Evolutionary conservation across 2,888 invertebrate genomes (phyloP).

Genomic region (Hirudinaria manillensis): DNA sequence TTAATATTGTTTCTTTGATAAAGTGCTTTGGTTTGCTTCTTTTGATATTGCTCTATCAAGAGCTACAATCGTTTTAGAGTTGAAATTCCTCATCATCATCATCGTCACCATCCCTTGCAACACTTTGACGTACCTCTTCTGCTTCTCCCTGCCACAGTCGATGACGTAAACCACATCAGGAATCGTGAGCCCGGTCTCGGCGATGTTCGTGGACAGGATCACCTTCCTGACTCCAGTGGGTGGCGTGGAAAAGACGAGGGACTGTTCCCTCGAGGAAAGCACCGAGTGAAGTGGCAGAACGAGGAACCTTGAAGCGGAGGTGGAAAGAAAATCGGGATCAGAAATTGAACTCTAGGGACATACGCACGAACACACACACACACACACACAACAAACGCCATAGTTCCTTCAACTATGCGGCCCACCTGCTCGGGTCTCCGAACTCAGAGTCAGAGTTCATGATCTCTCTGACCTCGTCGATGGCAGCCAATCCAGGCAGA

Average conservation of each 20-base stretch:
- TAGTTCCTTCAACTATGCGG: not conserved
- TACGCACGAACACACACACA: no score
- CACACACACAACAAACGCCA: no score
- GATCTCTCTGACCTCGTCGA: slow-evolving; percentile 49
- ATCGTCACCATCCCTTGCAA: not conserved
- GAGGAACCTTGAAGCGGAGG: slow-evolving; percentile 43
- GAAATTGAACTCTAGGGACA: not conserved
- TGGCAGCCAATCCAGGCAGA: slow-evolving; percentile 50
- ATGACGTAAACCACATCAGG: slow-evolving; percentile 53
- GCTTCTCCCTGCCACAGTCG: slow-evolving; percentile 51
- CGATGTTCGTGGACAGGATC: slow-evolving; percentile 52
- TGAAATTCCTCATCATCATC: not conserved
- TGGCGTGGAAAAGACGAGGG: slow-evolving; percentile 45
- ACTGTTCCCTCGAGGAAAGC: slow-evolving; percentile 50
- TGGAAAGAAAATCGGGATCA: no score
- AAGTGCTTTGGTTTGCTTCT: no score
- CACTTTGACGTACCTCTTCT: slow-evolving; percentile 44
- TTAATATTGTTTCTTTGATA: not conserved
- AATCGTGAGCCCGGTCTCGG: slow-evolving; percentile 53
- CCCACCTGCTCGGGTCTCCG: slow-evolving; percentile 40
- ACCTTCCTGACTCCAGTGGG: slow-evolving; percentile 48
- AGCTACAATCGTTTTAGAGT: no score
- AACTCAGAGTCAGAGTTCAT: slow-evolving; percentile 46
- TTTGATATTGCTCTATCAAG: no score
- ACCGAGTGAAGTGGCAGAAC: slow-evolving; percentile 50